phyloP scores from a whole-genome alignment of 2,888 invertebrate genomes.

The Cecidostiba fungosa region DNA sequence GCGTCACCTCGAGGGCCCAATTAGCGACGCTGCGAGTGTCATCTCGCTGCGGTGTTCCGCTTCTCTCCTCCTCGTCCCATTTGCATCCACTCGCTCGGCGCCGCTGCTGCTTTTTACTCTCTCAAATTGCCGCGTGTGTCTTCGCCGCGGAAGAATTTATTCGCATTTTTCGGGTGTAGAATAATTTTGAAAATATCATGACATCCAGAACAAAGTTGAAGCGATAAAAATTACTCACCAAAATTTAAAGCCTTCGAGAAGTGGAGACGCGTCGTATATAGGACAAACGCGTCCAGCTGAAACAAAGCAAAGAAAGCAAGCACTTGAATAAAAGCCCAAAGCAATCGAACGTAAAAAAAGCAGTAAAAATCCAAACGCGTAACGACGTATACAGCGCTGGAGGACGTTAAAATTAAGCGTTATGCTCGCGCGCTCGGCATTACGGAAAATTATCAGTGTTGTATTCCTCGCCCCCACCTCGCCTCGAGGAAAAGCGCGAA shows the following conservation, averaged over 20 bases:
- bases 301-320: slow-evolving; percentile 14
- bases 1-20: slow-evolving; percentile 80
- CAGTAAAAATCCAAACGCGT: slow-evolving; percentile 3
- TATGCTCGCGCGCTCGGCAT: slow-evolving; percentile 65
- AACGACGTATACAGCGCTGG: slow-evolving; percentile 5
- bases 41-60: slow-evolving; percentile 62
- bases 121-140: slow-evolving; percentile 15
- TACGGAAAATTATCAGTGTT: slow-evolving; percentile 73
- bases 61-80: slow-evolving; percentile 21
- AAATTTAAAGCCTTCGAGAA: background rate
- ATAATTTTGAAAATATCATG: background rate
- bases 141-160: background rate
- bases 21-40: slow-evolving; percentile 78
- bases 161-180: background rate
- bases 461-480: slow-evolving; percentile 62
- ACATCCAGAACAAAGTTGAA: no score
- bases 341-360: slow-evolving; percentile 13
- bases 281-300: background rate
- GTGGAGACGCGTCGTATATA: background rate
- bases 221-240: background rate
- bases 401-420: slow-evolving; percentile 70
- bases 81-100: slow-evolving; percentile 29
- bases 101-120: background rate
- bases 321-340: background rate
- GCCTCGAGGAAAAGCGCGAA: slow-evolving; percentile 38